Conservation (phyloP, 2,888 invertebrate genomes). For the Alsophila aescularia region DNA sequence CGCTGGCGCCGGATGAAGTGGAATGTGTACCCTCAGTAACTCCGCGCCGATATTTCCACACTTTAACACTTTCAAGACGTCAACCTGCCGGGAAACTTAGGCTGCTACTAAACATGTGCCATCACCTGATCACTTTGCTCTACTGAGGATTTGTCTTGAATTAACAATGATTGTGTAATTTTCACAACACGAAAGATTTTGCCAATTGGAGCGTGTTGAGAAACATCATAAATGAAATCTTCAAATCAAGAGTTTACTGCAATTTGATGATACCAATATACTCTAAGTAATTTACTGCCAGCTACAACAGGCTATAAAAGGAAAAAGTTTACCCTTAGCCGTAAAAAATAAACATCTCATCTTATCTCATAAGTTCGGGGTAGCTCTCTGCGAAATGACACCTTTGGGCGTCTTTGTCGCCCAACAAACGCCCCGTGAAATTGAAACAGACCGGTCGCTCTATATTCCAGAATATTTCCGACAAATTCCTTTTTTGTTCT, state of each 20-base stretch:
- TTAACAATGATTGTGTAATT: not conserved
- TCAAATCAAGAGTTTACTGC: slow-evolving; percentile 18
- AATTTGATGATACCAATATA: slow-evolving; percentile 20
- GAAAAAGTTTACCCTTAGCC: slow-evolving; percentile 50
- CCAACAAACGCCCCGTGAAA: slow-evolving; percentile 82
- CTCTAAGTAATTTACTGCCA: slow-evolving; percentile 37
- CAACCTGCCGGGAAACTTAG: slow-evolving; percentile 25
- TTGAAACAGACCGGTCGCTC: slow-evolving; percentile 77
- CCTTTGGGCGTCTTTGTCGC: slow-evolving; percentile 79
- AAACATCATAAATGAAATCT: slow-evolving; percentile 10
- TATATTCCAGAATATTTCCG: slow-evolving; percentile 65
- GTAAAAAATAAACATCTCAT: slow-evolving; percentile 68
- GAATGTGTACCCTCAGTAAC: slow-evolving; percentile 69
- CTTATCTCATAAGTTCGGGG: slow-evolving; percentile 69
- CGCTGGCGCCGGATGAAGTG: slow-evolving; percentile 67
- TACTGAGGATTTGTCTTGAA: not conserved
- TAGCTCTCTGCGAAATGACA: slow-evolving; percentile 76
- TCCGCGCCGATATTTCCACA: slow-evolving; percentile 68
- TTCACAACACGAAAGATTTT: not conserved
- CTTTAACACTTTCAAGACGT: slow-evolving; percentile 60
- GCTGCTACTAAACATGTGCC: not conserved
- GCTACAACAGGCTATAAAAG: slow-evolving; percentile 42
- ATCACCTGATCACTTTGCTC: slow-evolving; percentile 4
- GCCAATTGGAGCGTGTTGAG: not conserved
- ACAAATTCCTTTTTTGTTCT: slow-evolving; percentile 60